Percentiles rank a stretch among this genome's conserved stretches.
Conservation (phyloP, 2,888 invertebrate genomes). For the Scaeva pyrastri region DNA sequence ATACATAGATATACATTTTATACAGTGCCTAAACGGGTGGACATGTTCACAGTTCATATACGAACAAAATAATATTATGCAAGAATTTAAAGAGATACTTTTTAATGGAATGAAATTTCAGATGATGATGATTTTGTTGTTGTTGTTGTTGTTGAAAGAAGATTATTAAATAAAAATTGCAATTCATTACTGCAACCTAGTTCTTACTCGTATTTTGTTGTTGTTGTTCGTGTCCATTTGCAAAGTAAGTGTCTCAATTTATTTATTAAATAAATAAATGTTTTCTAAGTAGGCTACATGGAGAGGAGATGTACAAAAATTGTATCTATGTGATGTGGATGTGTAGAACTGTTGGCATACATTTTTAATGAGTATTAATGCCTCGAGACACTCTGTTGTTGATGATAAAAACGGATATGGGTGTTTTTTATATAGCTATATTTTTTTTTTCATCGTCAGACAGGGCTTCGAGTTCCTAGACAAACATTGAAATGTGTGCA, state of each 20-base stretch:
- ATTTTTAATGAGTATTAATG: conserved; percentile 33
- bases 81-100: conserved; percentile 31
- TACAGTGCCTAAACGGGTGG: background rate
- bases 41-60: background rate
- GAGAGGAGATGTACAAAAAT: background rate
- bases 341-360: conserved; percentile 10
- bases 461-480: no score
- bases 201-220: background rate
- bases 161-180: conserved; percentile 29
- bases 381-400: background rate
- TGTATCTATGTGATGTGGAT: background rate
- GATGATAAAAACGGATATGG: conserved; percentile 22
- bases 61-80: background rate
- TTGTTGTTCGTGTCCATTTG: background rate
- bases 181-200: conserved; percentile 26
- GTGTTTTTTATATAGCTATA: conserved; percentile 10
- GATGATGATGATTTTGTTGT: background rate
- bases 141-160: background rate
- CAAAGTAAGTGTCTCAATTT: conserved; percentile 18
- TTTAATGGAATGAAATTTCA: conserved; percentile 8
- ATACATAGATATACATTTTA: conserved; percentile 14
- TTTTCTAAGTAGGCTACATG: background rate
- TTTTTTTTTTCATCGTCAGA: background rate
- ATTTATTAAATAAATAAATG: conserved; percentile 21
- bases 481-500: background rate